phyloP scores from a whole-genome alignment of 2,888 invertebrate genomes.

The Hemistola chrysoprasaria region DNA sequence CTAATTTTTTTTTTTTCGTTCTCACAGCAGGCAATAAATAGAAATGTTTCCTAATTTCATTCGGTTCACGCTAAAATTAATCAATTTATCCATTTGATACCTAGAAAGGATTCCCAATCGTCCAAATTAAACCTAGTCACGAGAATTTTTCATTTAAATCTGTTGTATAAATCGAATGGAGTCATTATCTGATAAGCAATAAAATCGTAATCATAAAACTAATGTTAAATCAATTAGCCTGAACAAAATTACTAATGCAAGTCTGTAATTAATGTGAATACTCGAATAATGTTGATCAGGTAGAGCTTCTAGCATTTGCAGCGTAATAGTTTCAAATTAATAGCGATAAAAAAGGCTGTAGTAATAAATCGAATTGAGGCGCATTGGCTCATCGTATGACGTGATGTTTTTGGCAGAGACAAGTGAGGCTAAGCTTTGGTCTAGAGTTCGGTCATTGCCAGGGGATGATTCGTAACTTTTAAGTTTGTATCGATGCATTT shows the following conservation, averaged over 20 bases:
- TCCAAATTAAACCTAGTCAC: conserved; percentile 27
- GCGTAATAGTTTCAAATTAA: conserved; percentile 58
- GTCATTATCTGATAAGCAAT: conserved; percentile 27
- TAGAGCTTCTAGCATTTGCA: conserved; percentile 50
- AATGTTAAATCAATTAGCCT: conserved; percentile 58
- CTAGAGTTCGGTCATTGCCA: conserved; percentile 74
- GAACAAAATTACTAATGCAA: conserved; percentile 49
- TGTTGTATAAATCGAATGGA: conserved; percentile 24
- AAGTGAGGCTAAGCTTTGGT: conserved; percentile 47
- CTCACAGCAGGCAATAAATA: conserved; percentile 31
- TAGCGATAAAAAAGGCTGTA: conserved; percentile 54
- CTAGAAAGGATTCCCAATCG: conserved; percentile 19
- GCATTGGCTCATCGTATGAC: conserved; percentile 62
- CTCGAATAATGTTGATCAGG: conserved; percentile 43
- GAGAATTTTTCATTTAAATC: conserved; percentile 23
- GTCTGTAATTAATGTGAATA: conserved; percentile 53
- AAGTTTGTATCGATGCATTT: conserved; percentile 62
- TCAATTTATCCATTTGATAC: conserved; percentile 16
- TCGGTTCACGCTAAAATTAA: conserved; percentile 51
- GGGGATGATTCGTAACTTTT: conserved; percentile 78
- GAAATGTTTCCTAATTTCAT: conserved; percentile 50
- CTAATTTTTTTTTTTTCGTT: conserved; percentile 43
- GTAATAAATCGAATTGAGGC: conserved; percentile 39
- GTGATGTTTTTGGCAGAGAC: conserved; percentile 52
- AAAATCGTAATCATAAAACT: conserved; percentile 41